Evolutionary conservation across 2,797 vertebrate genomes (phyloP), one percentile per base, ranked within the genome.

Genomic region (Rallus crepitans): DNA sequence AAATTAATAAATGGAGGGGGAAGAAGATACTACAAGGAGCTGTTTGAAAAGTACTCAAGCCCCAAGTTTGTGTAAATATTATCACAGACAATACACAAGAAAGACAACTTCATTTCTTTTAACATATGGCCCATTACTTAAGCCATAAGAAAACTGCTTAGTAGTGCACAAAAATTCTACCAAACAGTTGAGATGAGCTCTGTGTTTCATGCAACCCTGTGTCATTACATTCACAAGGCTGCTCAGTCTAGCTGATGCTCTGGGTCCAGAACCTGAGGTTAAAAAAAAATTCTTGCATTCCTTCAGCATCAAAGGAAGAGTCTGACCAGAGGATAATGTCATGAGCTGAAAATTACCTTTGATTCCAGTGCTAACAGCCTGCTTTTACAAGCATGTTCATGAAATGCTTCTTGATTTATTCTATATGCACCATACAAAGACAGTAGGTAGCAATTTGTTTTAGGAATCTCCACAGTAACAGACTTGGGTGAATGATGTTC

Each of bases 401-500:
- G 15, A 90, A 61, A 75, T 30, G n/a, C 23, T 52, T 37, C 37
- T n/a, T 75, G 52, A 39, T 50, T 57, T 64, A 23, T 56, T 42
- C 37, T 40, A 5, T 28, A 13, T 33, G 39, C 5, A 21, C 31
- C 9, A 5, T 45, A 56, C 68, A 81, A 57, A 80, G 52, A 40
- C 37, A 66, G n/a, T 5, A 52, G 48, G 39, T 1, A 50, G 12
- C 31, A 70, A n/a, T 31, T 65, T 0, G 0, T 30, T 63, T 68
- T 84, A 63, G 57, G 57, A 45, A 70, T 39, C 52, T 50, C 31
- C 69, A 28, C 31, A 65, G 6, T 18, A 33, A 40, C 25, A 50
- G 55, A 39, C 25, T 50, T 18, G 30, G 20, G 10, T 72, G 31
- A 86, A 33, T 39, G 11, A 79, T 35, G 13, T 23, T 88, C 56